phyloP scores from a whole-genome alignment of 2,797 vertebrate species.

The Cheracebus regulus region DNA sequence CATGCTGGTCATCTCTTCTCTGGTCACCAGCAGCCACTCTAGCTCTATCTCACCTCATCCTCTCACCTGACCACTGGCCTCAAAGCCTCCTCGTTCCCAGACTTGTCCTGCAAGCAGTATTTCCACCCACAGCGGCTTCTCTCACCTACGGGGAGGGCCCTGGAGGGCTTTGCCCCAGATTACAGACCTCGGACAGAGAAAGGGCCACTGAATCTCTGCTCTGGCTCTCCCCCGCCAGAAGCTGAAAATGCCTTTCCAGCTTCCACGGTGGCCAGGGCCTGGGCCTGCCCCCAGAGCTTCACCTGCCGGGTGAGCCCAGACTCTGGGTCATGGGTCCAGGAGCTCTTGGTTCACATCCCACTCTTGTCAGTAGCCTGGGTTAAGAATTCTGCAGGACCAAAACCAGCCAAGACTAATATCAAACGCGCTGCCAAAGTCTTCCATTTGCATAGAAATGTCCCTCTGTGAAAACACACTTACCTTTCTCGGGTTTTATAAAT shows the following conservation, averaged over 20 bases:
- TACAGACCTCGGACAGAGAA: neutral
- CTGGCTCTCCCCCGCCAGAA: neutral
- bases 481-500: constrained; percentile 57
- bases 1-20: no score
- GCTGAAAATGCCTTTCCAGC: neutral
- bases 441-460: constrained; percentile 51
- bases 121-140: neutral
- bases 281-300: neutral
- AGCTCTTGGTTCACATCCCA: neutral
- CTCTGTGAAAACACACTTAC: constrained; percentile 38
- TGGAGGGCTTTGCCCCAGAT: neutral
- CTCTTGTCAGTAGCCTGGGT: neutral
- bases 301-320: fast-evolving
- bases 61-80: neutral
- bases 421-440: neutral
- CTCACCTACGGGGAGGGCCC: neutral
- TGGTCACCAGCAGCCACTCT: neutral
- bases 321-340: neutral
- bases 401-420: neutral
- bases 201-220: neutral
- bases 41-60: neutral
- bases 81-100: neutral
- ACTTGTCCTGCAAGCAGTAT: no score
- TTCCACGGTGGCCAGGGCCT: neutral
- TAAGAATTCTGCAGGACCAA: neutral